phyloP scores from a whole-genome alignment of 1,140 invertebrate genomes.

The Conopomorpha cramerella region DNA sequence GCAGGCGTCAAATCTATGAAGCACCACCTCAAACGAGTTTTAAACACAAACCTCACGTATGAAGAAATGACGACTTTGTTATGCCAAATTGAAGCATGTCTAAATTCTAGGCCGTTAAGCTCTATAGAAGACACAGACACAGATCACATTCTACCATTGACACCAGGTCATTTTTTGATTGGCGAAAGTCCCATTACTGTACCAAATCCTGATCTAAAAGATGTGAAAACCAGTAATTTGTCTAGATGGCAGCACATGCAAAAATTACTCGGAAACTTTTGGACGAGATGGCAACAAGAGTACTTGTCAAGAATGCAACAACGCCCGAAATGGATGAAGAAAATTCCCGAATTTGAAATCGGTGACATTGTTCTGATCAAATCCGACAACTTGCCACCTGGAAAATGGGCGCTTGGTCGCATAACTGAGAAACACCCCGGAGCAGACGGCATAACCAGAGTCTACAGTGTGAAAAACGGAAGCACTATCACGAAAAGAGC shows the following conservation, averaged over 20 bases:
- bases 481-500: too few relatives aligned
- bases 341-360: too few relatives aligned
- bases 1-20: constrained; percentile 10
- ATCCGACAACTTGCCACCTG: too few relatives aligned
- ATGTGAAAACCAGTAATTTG: constrained; percentile 1
- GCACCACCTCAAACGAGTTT: constrained; percentile 25
- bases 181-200: constrained; percentile 6
- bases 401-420: too few relatives aligned
- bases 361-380: too few relatives aligned
- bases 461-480: too few relatives aligned
- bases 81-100: constrained; percentile 17
- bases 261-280: constrained; percentile 10
- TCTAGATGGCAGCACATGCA: constrained; percentile 10
- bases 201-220: constrained; percentile 1
- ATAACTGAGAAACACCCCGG: too few relatives aligned
- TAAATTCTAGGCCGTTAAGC: constrained; percentile 11
- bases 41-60: constrained; percentile 12
- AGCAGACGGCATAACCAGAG: too few relatives aligned
- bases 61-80: constrained; percentile 19
- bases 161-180: constrained; percentile 13
- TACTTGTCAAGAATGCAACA: constrained; percentile 15
- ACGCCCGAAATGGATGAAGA: constrained; percentile 14
- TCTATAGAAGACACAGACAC: constrained; percentile 8
- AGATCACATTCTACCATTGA: constrained; percentile 9
- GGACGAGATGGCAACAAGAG: constrained; percentile 12